Conservation (phyloP, 1,140 invertebrate species). For the Leucophenga varia region DNA sequence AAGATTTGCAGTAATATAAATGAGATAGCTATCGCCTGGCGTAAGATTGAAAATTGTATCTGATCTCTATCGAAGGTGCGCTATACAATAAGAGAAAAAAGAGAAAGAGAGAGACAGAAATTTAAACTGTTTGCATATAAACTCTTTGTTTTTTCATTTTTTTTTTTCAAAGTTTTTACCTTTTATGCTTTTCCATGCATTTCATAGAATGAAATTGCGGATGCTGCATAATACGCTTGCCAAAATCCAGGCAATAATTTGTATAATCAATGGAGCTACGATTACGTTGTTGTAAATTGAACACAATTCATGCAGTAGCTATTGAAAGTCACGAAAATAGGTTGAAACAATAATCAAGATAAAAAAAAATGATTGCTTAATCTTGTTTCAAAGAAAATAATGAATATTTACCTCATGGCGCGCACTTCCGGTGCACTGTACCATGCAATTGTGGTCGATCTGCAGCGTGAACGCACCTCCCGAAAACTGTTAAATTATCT, state of each 20-base stretch:
- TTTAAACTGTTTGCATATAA: not conserved
- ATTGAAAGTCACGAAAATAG: not conserved
- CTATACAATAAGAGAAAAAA: not conserved
- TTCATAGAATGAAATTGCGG: constrained; percentile 43
- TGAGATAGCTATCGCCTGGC: constrained; percentile 45
- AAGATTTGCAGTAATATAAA: constrained; percentile 50
- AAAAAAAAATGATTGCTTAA: not conserved
- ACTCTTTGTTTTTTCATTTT: too few species aligned
- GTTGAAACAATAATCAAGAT: not conserved
- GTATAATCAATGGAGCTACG: constrained; percentile 45
- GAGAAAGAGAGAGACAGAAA: not conserved
- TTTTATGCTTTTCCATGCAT: constrained; percentile 37
- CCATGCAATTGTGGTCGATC: constrained; percentile 45
- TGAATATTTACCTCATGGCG: constrained; percentile 30
- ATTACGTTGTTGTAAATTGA: constrained; percentile 46
- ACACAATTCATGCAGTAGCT: constrained; percentile 55
- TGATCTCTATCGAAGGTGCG: constrained; percentile 29
- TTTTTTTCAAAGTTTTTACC: too few species aligned
- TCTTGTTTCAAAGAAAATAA: not conserved
- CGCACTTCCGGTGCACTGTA: constrained; percentile 46
- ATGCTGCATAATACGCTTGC: constrained; percentile 33
- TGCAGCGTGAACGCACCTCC: constrained; percentile 44
- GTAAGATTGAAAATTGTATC: constrained; percentile 42
- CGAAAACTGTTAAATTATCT: constrained; percentile 41
- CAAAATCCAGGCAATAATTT: constrained; percentile 54